phyloP scores from a whole-genome alignment of 2,113 vertebrate genomes.

The Uria aalge region DNA sequence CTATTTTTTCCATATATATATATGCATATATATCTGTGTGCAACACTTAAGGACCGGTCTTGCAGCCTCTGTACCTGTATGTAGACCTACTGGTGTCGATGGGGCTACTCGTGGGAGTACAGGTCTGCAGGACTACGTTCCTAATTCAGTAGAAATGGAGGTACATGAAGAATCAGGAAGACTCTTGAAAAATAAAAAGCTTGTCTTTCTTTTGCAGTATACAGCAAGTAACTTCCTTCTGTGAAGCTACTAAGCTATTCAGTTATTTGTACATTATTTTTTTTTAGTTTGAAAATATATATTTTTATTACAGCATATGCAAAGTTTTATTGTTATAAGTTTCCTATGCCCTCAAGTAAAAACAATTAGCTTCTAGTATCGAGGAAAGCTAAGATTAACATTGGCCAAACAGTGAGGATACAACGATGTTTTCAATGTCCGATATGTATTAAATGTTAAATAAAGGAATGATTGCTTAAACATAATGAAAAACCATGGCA shows the following conservation, averaged over 20 bases:
- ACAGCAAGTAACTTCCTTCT: conserved; percentile 34
- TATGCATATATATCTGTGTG: not conserved
- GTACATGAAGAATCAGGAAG: conserved; percentile 43
- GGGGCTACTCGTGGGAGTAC: not conserved
- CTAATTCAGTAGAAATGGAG: conserved; percentile 43
- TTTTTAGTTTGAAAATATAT: conserved; percentile 67
- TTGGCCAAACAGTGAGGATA: conserved; percentile 73
- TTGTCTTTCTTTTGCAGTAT: conserved; percentile 35
- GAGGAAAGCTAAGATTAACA: conserved; percentile 51
- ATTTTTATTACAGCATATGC: conserved; percentile 62
- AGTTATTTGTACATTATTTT: conserved; percentile 64
- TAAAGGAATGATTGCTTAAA: conserved; percentile 71
- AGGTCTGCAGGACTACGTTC: conserved; percentile 24
- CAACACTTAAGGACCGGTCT: conserved; percentile 32
- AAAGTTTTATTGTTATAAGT: conserved; percentile 34
- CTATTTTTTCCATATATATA: not conserved
- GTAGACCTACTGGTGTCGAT: not conserved
- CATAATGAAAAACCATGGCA: conserved; percentile 65
- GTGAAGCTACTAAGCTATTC: conserved; percentile 58
- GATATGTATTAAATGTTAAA: conserved; percentile 69
- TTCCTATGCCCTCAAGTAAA: conserved; percentile 54
- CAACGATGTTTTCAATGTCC: conserved; percentile 47
- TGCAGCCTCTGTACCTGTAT: not conserved
- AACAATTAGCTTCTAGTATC: conserved; percentile 44
- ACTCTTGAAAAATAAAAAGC: conserved; percentile 49